Conservation (phyloP, 2,888 invertebrate genomes). For the Cheilosia variabilis region DNA sequence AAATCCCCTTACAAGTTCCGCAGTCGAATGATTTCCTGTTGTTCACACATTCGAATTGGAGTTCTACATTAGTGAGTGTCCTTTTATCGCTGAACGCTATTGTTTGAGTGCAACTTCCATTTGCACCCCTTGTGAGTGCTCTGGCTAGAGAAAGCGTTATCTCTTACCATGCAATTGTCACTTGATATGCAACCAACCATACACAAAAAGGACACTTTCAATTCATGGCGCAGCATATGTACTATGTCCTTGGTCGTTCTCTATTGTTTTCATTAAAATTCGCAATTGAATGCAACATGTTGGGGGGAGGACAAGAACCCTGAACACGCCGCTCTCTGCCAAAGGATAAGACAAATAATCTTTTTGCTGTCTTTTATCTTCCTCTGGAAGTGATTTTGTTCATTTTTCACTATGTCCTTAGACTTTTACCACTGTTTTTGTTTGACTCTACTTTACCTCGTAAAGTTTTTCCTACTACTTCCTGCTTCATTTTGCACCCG, state of each 20-base stretch:
- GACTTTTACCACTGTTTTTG: conserved; percentile 18
- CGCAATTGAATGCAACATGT: conserved; percentile 68
- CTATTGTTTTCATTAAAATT: conserved; percentile 65
- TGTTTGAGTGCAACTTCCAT: conserved; percentile 40
- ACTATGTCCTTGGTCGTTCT: conserved; percentile 29
- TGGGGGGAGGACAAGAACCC: neutral
- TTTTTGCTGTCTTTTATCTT: conserved; percentile 22
- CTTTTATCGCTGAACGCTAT: conserved; percentile 38
- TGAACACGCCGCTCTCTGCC: conserved; percentile 7
- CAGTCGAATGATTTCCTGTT: conserved; percentile 48
- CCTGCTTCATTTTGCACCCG: conserved; percentile 62
- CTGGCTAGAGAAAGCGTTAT: conserved; percentile 21
- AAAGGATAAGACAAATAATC: conserved; percentile 33
- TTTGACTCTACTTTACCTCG: conserved; percentile 52
- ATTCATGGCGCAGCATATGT: conserved; percentile 35
- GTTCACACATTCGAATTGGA: conserved; percentile 35
- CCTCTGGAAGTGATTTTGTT: conserved; percentile 41
- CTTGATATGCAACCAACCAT: conserved; percentile 56
- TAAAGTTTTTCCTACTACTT: conserved; percentile 55
- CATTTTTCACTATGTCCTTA: conserved; percentile 60
- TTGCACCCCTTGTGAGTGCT: conserved; percentile 8
- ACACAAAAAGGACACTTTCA: conserved; percentile 28
- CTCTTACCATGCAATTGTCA: conserved; percentile 55
- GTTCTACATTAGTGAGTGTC: conserved; percentile 55
- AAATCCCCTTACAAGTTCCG: conserved; percentile 19